Conservation (phyloP, 2,888 invertebrate species). For the Troides oblongomaculatus region DNA sequence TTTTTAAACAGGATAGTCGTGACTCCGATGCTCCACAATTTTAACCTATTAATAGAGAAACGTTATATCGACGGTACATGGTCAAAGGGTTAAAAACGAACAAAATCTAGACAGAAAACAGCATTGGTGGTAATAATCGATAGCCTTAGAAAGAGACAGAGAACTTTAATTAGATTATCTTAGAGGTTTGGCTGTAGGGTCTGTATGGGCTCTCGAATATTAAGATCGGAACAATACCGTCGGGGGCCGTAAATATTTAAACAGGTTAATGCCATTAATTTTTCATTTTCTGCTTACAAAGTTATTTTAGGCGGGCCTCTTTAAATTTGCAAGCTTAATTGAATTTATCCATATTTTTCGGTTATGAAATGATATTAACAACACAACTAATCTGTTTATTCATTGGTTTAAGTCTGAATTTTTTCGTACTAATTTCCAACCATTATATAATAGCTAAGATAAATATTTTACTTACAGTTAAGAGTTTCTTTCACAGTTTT, state of each 20-base stretch:
- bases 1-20: no score
- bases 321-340: constrained; percentile 15
- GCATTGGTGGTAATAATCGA: not conserved
- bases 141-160: not conserved
- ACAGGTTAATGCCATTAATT: constrained; percentile 26
- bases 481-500: no score
- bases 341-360: constrained; percentile 2
- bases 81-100: not conserved
- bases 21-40: no score
- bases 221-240: constrained; percentile 26
- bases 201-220: constrained; percentile 16
- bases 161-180: constrained; percentile 22
- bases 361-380: constrained; percentile 1
- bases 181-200: constrained; percentile 2
- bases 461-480: no score
- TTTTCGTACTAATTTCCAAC: no score
- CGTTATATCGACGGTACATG: not conserved
- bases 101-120: not conserved
- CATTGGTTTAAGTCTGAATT: no score
- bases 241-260: constrained; percentile 26
- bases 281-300: constrained; percentile 21
- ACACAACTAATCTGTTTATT: not conserved
- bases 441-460: no score
- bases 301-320: constrained; percentile 16
- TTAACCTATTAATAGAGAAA: not conserved